Base-by-base conservation (phyloP, 1,140 invertebrate genomes). In the Sipha flava region DNA sequence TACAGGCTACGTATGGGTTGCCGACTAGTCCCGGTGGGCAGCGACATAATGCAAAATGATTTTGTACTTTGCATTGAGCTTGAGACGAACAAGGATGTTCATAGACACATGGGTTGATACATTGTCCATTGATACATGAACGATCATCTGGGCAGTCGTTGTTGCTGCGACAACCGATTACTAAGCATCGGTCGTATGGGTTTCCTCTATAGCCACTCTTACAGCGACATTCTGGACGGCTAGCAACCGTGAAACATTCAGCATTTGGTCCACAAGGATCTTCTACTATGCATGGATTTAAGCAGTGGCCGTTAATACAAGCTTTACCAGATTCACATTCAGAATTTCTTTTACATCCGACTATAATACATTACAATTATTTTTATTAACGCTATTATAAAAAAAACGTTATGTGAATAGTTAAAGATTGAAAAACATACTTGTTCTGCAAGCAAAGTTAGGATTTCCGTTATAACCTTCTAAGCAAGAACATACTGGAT, bases 81-180 rank as follows among this genome's bases (percentile, higher is more conserved):
- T 90, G 86, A 0, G 89, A 87, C 0, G 93, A 90, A 84, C 95
- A 97, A 10, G 90, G 89, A 83, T 93, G 92, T 62, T 90, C 89
- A 80, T 91, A 90, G 1, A 93, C 84, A 83, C 95, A 97, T 2
- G 94, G 94, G 84, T 94, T 91, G 18, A 94, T 89, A 85, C 95
- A 97, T 82, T 94, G 92, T 70, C 90, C 91, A 82, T 95, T 94
- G 57, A 92, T 90, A 84, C 95, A 97, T 81, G 93, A 90, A 84
- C 92, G 90, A 82, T 95, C 92, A 43, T 88, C 86, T 1, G 94
- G 93, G 86, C 95, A 97, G 81, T 97, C 95, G 80, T 92, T 92
- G 84, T 95, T 94, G 77, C 92, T 92, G 82, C 90, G 89, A 86
- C 95, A 97, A n/a, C 94, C 95, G 54, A 96, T 90, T 9, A 93